Conservation (phyloP, 30 jellyfish, hydroid and myxozoan species). For the Morbakka virulenta region DNA sequence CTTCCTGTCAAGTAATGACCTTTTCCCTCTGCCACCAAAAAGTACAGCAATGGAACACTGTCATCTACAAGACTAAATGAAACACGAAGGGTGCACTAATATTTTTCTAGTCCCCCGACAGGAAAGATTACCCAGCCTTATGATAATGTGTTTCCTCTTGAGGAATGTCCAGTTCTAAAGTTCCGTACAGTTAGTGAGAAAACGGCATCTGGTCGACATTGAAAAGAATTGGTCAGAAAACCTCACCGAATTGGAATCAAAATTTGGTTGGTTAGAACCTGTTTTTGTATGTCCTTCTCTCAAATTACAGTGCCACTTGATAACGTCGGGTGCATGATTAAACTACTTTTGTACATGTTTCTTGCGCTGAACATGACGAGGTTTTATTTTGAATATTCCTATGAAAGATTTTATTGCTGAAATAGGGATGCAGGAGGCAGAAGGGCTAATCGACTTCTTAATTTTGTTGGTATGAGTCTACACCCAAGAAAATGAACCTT, state of each 20-base stretch:
- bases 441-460: neutral
- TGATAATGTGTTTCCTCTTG: too few species aligned
- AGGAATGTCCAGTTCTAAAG: too few species aligned
- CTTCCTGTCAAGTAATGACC: too few species aligned
- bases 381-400: slow-evolving; percentile 9
- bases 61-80: too few species aligned
- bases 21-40: too few species aligned
- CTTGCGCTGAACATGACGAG: slow-evolving; percentile 46
- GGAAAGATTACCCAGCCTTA: too few species aligned
- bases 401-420: slow-evolving; percentile 18
- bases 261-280: too few species aligned
- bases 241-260: too few species aligned
- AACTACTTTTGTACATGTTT: slow-evolving; percentile 13
- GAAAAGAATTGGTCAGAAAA: slow-evolving; percentile 34
- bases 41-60: too few species aligned
- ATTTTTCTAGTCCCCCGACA: too few species aligned
- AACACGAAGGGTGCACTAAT: too few species aligned
- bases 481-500: slow-evolving; percentile 54
- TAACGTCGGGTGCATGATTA: slow-evolving; percentile 1
- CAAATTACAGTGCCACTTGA: slow-evolving; percentile 60
- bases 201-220: slow-evolving; percentile 49
- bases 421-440: slow-evolving; percentile 7
- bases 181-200: too few species aligned
- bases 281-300: slow-evolving; percentile 57
- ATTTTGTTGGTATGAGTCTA: slow-evolving; percentile 33